Evolutionary conservation across 2,888 invertebrate genomes (phyloP), one percentile per base, ranked within the genome.

Genomic region (Cinara cedri): DNA sequence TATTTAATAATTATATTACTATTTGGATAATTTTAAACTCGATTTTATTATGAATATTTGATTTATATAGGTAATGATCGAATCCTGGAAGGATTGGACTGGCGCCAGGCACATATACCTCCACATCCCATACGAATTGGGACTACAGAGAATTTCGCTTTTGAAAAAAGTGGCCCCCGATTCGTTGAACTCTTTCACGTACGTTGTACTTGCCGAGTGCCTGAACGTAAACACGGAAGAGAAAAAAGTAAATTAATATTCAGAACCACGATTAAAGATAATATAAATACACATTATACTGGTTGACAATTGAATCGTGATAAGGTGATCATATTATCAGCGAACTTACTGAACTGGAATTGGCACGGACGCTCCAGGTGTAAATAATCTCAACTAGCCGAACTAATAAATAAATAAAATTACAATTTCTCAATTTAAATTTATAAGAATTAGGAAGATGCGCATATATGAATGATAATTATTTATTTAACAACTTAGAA

Each of bases 21-120:
- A n/a, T n/a, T n/a, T n/a, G n/a, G n/a, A n/a, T n/a, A n/a, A n/a
- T n/a, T n/a, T n/a, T n/a, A n/a, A n/a, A n/a, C n/a, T n/a, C n/a
- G n/a, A n/a, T n/a, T 34, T 34, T 34, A 6, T 70, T 62, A n/a
- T 72, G 34, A 21, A 21, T 49, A 34, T 42, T 26, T 51, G 34
- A 24, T 13, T 19, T 57, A 80, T 81, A 62, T 81, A 85, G 84
- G 84, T 85, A 13, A 83, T 86, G 83, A 85, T 86, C 21, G 85
- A 85, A 76, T 85, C 86, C 6, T 87, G 87, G 87, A 87, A 86
- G 82, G 87, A 87, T 81, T 87, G 87, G 87, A 86, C 86, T 9
- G 86, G 86, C 19, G 86, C 86, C 8, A 83, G 87, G 1, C 84
- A 86, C 80, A 85, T 87, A 66, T 87, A 87, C 82, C 83, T 87